phyloP scores from a whole-genome alignment of 2,888 invertebrate species.

The Dolomedes plantarius region DNA sequence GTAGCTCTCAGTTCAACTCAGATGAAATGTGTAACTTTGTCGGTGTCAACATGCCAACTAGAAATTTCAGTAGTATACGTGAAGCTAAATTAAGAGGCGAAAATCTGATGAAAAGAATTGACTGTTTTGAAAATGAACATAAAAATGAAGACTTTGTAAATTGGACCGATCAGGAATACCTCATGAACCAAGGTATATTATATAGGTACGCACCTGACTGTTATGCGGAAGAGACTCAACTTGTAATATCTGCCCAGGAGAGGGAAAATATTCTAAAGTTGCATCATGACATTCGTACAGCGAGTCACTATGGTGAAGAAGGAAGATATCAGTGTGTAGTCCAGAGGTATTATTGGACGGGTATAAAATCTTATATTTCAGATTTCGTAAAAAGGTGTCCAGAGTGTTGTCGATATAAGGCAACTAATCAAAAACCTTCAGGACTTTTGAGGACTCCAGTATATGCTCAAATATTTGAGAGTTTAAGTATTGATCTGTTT shows the following conservation, averaged over 20 bases:
- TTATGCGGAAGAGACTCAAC: slow-evolving; percentile 24
- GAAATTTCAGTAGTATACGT: background rate
- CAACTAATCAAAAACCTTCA: slow-evolving; percentile 6
- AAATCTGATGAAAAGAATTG: slow-evolving; percentile 25
- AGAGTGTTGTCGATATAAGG: slow-evolving; percentile 11
- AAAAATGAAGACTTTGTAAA: slow-evolving; percentile 21
- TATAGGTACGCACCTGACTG: background rate
- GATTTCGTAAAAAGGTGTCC: slow-evolving; percentile 30
- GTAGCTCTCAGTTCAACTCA: no score
- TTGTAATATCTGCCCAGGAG: background rate
- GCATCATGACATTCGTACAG: slow-evolving; percentile 2
- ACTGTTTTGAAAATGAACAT: slow-evolving; percentile 51
- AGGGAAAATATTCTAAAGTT: slow-evolving; percentile 1
- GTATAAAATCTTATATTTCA: background rate
- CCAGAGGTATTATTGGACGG: background rate
- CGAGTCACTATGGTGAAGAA: background rate
- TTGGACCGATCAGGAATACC: background rate
- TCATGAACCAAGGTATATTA: slow-evolving; percentile 7
- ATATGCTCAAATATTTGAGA: slow-evolving; percentile 5
- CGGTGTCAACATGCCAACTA: background rate
- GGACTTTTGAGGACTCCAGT: background rate
- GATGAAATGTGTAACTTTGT: background rate
- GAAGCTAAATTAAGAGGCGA: background rate
- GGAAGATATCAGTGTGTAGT: background rate
- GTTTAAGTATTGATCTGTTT: background rate